Base-by-base conservation (phyloP, 2,797 vertebrate species). In the Tragopan temminckii region DNA sequence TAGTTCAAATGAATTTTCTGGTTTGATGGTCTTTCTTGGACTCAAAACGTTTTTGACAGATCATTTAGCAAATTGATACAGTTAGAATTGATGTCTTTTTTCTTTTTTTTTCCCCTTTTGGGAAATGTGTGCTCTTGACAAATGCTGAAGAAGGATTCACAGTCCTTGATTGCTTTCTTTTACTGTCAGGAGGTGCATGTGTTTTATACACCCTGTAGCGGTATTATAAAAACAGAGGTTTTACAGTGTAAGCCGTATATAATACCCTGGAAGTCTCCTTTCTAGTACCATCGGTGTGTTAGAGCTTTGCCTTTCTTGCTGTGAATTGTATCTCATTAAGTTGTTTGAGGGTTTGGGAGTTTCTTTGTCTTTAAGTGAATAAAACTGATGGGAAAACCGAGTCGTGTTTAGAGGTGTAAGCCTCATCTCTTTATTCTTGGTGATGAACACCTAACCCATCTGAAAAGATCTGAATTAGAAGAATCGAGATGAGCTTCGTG, bases 51-150 rank as follows among this genome's bases (percentile, higher is more conserved):
- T 78, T 38, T 83, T 76, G 59, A 89, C 66, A 63, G 66, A 80
- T 91, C 55, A 53, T 95, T 93, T 94, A 92, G 85, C 87, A 92
- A 76, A 79, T 81, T 76, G 87, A 89, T 80, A 57, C 46, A 43
- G 66, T 69, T 92, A 72, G 76, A 93, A 80, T 55, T 74, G 61
- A 72, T 85, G 57, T 52, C n/a, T 18, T 76, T 85, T 86, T 84
- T 78, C 38, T 31, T 14, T 13, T 42, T 63, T 20, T 57, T 57
- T 57, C 21, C 18, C 42, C 74, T 80, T 74, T 74, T 72, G 50
- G 80, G 58, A 83, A 78, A 36, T 0, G 5, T 43, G 21, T 15
- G 11, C 84, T 86, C 59, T 74, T 87, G n/a, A 27, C 45, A 82
- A 80, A 42, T 53, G 29, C 0, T 3, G 36, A 43, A 61, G 68